Conservation (phyloP, 2,113 vertebrate genomes). For the Pachyramphus minor region DNA sequence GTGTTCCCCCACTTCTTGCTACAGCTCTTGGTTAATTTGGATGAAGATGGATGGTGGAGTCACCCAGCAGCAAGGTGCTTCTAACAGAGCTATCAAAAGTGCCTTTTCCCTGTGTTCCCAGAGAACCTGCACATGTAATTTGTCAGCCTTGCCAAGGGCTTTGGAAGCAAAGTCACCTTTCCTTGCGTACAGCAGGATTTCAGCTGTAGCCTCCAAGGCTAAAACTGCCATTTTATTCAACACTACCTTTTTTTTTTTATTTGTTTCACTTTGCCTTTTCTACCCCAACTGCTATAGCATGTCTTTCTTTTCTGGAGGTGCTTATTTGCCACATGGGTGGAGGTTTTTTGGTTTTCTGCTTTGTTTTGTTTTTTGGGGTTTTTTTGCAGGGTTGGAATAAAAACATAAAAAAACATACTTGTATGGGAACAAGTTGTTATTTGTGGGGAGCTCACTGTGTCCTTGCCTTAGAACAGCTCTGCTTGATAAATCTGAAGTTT, state of each 20-base stretch:
- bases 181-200: background rate
- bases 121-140: conserved; percentile 1
- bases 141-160: conserved; percentile 44
- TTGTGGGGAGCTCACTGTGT: background rate
- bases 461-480: conserved; percentile 3
- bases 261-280: background rate
- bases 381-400: background rate
- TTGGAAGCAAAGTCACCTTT: conserved; percentile 42
- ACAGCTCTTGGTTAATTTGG: background rate
- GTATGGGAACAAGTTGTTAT: background rate
- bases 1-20: background rate
- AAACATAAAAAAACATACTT: background rate
- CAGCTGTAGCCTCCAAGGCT: background rate
- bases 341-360: background rate
- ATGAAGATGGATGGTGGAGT: background rate
- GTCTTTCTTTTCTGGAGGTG: background rate
- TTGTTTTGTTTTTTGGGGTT: too few relatives aligned
- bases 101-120: background rate
- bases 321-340: background rate
- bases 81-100: conserved; percentile 12
- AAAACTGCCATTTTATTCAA: conserved; percentile 6
- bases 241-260: background rate
- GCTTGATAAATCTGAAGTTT: conserved; percentile 3
- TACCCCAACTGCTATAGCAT: background rate
- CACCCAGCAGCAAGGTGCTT: conserved; percentile 46